phyloP scores from a whole-genome alignment of 2,888 invertebrate species.

The Eupithecia tripunctaria region DNA sequence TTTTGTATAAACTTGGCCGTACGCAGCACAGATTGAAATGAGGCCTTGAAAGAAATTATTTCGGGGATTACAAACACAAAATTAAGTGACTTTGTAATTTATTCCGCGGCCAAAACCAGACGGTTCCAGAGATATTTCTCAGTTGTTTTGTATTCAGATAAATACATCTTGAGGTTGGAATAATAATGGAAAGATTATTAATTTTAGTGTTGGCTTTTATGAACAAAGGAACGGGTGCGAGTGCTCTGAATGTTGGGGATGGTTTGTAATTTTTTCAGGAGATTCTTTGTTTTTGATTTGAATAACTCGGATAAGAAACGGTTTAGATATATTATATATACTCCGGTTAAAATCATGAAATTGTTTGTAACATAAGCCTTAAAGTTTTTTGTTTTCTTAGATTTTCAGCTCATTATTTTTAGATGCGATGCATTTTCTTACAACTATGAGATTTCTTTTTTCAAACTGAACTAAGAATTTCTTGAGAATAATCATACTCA shows the following conservation, averaged over 20 bases:
- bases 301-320: not conserved
- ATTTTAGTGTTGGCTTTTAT: slow-evolving; percentile 46
- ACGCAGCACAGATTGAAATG: slow-evolving; percentile 58
- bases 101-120: slow-evolving; percentile 59
- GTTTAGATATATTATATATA: not conserved
- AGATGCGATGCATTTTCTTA: no score
- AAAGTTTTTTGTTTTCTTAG: no score
- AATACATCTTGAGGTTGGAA: slow-evolving; percentile 54
- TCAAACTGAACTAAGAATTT: no score
- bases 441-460: no score
- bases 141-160: slow-evolving; percentile 62
- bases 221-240: slow-evolving; percentile 28
- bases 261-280: slow-evolving; percentile 21
- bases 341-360: not conserved
- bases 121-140: slow-evolving; percentile 58
- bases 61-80: slow-evolving; percentile 64
- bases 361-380: no score
- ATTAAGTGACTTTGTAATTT: slow-evolving; percentile 69
- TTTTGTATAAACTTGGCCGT: slow-evolving; percentile 33
- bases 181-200: slow-evolving; percentile 55
- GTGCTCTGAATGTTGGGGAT: slow-evolving; percentile 12
- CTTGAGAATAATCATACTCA: no score
- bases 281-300: slow-evolving; percentile 8
- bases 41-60: slow-evolving; percentile 66
- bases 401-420: no score